Base-by-base conservation (phyloP, 1,140 invertebrate species). In the Hesperophylax magnus region DNA sequence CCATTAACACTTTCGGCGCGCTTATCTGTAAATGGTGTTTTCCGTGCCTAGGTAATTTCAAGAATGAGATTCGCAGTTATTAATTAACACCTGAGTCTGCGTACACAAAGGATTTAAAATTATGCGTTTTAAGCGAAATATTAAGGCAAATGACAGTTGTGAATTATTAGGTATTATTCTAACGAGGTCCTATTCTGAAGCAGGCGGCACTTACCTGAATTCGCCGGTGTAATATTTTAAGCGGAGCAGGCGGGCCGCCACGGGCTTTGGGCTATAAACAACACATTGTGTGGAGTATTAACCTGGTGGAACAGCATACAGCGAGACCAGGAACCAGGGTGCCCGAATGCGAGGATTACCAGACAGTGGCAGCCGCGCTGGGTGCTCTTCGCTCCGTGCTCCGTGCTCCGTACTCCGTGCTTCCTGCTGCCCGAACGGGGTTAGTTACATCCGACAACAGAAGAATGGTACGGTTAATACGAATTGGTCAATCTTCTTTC, bases 121-220 rank as follows among this genome's bases (percentile, higher is more conserved):
- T 80, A 75, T 71, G 78, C 69, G 69, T 80, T 80, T 76, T 80
- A 75, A 63, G 39, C 60, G 52, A 75, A 75, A 75, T 80, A 75
- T 80, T 80, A 75, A 80, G 71, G 69, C 77, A 71, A 78, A 67
- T 71, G 77, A 71, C 77, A 69, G 77, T 78, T 71, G 27, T 69
- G 61, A 78, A 78, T 71, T 63, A 78, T 78, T 71, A 20, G 27
- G 77, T 71, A 69, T 67, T 78, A 78, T 78, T 78, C 39, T 71
- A 71, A 67, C 61, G 61, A 71, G n/a, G 39, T 47, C 39, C 39
- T 47, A 47, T 47, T 47, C 65, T 27, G 31, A 24, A 22, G 77
- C 77, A 47, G 14, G 63, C 61, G 63, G 77, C 53, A 71, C 77
- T 78, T 69, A 71, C 54, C 77, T 27, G 52, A 77, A 65, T 77